Base-by-base conservation (phyloP, 2,113 vertebrate genomes). In the Panurus biarmicus region DNA sequence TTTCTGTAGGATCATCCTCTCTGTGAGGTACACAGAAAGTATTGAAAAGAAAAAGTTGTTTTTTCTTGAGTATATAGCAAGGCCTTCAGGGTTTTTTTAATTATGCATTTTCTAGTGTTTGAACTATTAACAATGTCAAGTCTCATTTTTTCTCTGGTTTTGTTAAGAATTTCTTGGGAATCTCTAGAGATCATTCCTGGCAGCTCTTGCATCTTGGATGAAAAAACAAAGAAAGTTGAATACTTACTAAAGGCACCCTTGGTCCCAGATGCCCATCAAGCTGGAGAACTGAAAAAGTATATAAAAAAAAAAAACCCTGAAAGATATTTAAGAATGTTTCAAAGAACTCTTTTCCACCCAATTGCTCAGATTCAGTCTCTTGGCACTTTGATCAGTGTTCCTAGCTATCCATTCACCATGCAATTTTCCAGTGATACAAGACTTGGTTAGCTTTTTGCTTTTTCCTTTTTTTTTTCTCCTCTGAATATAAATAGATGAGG, bases 161-260 rank as follows among this genome's bases (percentile, higher is more conserved):
- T 93, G 36, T 42, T 57, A 76, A 83, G 54, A 89, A 70, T 69
- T 76, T 76, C 47, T 51, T 73, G 57, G 29, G 67, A 82, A 44
- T 95, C 81, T 87, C 89, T 58, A 31, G 85, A 94, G 89, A 22
- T 73, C 53, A n/a, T 86, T 91, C 25, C 62, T 92, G 61, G 12
- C 64, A 94, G 62, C 74, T 95, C 60, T 70, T 75, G 54, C 50
- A 62, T 85, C 66, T 89, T 51, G 36, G 23, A 93, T 94, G 47
- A 94, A 95, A 94, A 83, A 91, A 62, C 80, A 89, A 78, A 69
- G 25, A 16, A 87, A 53, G 40, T 17, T 89, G 83, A 90, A 82
- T 94, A 40, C 31, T 50, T 81, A 84, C 85, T 36, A 83, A 80
- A 95, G 77, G 40, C 33, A 76, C 38, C 38, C 51, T 71, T 86